phyloP scores from a whole-genome alignment of 2,797 vertebrate species.

The Bradypus variegatus region DNA sequence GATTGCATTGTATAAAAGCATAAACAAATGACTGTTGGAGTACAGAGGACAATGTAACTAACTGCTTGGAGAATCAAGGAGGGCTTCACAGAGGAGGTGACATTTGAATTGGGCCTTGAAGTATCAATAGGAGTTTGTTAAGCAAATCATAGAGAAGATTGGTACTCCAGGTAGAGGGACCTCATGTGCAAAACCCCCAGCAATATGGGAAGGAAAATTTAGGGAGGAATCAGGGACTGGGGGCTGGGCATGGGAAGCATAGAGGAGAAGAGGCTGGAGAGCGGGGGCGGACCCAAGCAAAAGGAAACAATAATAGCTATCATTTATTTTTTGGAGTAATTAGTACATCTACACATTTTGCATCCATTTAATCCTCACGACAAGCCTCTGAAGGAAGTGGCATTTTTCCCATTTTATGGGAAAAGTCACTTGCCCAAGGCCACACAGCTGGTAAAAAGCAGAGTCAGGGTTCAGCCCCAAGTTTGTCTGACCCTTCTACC shows the following conservation, averaged over 20 bases:
- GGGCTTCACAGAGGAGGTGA: conserved; percentile 2
- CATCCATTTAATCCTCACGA: neutral
- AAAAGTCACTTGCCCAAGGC: neutral
- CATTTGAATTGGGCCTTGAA: neutral
- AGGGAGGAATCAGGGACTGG: neutral
- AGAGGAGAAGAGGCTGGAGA: neutral
- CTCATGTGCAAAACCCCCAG: neutral
- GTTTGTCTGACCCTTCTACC: neutral
- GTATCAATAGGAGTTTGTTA: neutral
- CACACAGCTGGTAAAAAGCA: neutral
- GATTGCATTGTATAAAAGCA: neutral
- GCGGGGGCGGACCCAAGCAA: neutral
- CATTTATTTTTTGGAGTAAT: neutral
- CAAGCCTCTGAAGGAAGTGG: neutral
- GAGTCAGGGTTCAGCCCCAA: neutral
- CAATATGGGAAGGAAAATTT: neutral
- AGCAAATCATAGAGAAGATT: neutral
- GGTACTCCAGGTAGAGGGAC: neutral
- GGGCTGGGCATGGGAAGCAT: neutral
- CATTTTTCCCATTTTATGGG: neutral
- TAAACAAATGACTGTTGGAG: neutral
- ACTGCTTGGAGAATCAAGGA: neutral
- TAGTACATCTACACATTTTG: neutral
- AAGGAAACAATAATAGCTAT: neutral
- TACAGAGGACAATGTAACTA: neutral